Percentiles rank a stretch among this genome's conserved stretches.
These are phyloP conservation scores for Hyla sarda DNA, from an alignment of 2,113 vertebrate species.

Conservation along the genomic window DNA sequence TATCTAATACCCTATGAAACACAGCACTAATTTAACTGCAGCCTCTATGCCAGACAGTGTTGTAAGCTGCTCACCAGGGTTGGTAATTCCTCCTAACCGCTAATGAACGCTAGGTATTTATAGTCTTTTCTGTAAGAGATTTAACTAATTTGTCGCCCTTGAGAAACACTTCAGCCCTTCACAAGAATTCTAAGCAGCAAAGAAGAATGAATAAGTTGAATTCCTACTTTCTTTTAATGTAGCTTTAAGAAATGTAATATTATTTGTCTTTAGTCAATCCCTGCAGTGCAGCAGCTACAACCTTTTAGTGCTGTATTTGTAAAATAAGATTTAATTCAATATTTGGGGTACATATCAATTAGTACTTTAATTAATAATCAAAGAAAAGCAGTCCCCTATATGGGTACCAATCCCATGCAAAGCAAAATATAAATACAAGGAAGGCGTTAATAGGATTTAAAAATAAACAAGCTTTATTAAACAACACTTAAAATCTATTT, in stretches of 20 bases:
- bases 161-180: not conserved
- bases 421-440: too few species aligned
- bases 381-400: too few species aligned
- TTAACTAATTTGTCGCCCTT: constrained; percentile 7
- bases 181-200: not conserved
- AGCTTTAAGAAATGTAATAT: not conserved
- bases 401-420: too few species aligned
- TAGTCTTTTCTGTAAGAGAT: constrained; percentile 2
- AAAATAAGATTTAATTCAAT: too few species aligned
- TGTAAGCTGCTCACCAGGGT: not conserved
- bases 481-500: too few species aligned
- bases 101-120: constrained; percentile 25
- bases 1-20: constrained; percentile 29
- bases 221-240: not conserved
- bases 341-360: too few species aligned
- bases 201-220: not conserved
- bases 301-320: too few species aligned
- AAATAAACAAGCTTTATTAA: too few species aligned
- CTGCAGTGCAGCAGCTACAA: too few species aligned
- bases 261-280: too few species aligned
- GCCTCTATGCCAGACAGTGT: not conserved
- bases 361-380: too few species aligned
- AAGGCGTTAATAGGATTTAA: too few species aligned
- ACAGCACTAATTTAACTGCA: constrained; percentile 17
- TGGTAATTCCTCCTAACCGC: constrained; percentile 2